Percentiles rank a stretch among this genome's conserved stretches.
phyloP scores from a whole-genome alignment of 2,888 invertebrate species.

The Cinara cedri region DNA sequence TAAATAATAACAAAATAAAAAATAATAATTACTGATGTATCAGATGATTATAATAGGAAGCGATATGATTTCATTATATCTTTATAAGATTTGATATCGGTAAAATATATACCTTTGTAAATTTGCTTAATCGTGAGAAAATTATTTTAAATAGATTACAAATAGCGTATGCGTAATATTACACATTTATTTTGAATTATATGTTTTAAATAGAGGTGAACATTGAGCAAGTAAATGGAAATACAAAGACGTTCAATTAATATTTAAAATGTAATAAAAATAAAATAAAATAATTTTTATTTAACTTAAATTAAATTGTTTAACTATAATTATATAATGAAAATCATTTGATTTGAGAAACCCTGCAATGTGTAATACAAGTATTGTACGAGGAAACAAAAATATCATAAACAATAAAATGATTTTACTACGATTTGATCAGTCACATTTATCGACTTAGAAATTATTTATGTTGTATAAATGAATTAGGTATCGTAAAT shows the following conservation, averaged over 20 bases:
- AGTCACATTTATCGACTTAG: neutral
- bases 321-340: neutral
- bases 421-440: conserved; percentile 23
- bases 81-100: too few species aligned
- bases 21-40: conserved; percentile 5
- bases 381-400: conserved; percentile 19
- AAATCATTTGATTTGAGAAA: conserved; percentile 11
- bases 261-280: too few species aligned
- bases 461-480: conserved; percentile 39
- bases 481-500: conserved; percentile 18
- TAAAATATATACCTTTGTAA: neutral
- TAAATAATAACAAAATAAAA: conserved; percentile 12
- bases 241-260: too few species aligned
- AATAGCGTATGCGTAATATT: neutral
- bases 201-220: too few species aligned
- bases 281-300: too few species aligned
- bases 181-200: too few species aligned
- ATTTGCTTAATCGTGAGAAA: neutral
- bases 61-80: too few species aligned
- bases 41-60: conserved; percentile 1
- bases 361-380: neutral
- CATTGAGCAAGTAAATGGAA: too few species aligned
- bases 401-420: conserved; percentile 9
- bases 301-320: too few species aligned
- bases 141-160: neutral